Evolutionary conservation across 1,140 invertebrate species (phyloP), one percentile per base, ranked within the genome.

Genomic region (Lepidurus couesii): DNA sequence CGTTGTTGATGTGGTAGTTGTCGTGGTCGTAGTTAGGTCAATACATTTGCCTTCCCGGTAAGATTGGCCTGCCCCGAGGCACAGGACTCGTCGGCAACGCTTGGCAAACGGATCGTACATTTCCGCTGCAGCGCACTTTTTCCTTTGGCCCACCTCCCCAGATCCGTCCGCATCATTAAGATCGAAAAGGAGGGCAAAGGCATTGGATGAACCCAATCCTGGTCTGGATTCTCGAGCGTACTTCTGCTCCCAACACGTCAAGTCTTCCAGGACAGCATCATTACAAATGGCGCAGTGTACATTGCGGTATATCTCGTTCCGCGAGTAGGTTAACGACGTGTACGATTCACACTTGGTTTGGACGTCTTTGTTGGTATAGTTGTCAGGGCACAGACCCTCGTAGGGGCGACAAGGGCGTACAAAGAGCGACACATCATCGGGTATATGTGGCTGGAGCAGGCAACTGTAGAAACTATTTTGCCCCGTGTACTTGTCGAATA

Each of bases 251-350:
- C 81, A 45, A 75, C 82, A 80, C 74, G 76, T 80, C 79, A 83
- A 24, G 74, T 81, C 42, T 76, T 81, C 82, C 80, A 24, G 81
- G 81, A 75, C 81, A 79, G 85, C 86, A 24, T 84, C 81, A 80
- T 90, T 88, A 81, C 89, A 90, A 10, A 86, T 79, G 6, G 89
- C 89, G 81, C 89, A 90, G 80, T 89, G 88, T 0, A 85, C 81
- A 80, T 90, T 90, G 80, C 86, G 83, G 81, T 87, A 90, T 0
- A 83, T 83, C 6, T 82, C 81, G n/a, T 82, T 82, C 7, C 81
- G 81, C 21, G 81, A 26, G 79, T 86, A 86, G 7, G 87, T 84
- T 5, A 87, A 83, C 0, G 86, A 83, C 1, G 86, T 86, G 80
- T 86, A 86, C 0, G 85, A 84, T 77, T 82, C 82, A 79, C 86